Percentiles rank a stretch among this genome's conserved stretches.
Conservation (phyloP, 1,140 invertebrate species). For the Oedothorax gibbosus region DNA sequence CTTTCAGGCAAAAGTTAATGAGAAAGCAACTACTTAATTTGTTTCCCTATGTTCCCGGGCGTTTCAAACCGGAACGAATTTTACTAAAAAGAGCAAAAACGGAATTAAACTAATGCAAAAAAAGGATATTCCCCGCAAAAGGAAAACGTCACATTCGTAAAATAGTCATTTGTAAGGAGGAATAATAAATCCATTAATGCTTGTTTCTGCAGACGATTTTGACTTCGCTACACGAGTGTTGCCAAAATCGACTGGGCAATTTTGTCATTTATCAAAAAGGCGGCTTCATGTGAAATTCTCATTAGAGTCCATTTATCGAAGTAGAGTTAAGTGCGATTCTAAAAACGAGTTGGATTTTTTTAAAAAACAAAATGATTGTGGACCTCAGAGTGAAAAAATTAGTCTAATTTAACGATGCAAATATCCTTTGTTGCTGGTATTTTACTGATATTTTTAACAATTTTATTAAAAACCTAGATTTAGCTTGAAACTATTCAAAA, state of each 20-base stretch:
- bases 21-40: slow-evolving; percentile 45
- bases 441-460: no score
- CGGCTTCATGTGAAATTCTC: slow-evolving; percentile 24
- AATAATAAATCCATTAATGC: slow-evolving; percentile 59
- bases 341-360: neutral
- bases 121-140: slow-evolving; percentile 22
- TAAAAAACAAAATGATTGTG: no score
- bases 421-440: no score
- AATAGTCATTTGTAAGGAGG: slow-evolving; percentile 46
- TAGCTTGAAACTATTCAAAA: no score
- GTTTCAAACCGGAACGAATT: slow-evolving; percentile 12
- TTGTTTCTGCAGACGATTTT: slow-evolving; percentile 39
- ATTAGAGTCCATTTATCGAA: slow-evolving; percentile 28
- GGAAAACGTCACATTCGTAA: slow-evolving; percentile 48
- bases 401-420: no score
- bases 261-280: slow-evolving; percentile 40
- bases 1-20: slow-evolving; percentile 39
- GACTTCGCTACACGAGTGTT: slow-evolving; percentile 28
- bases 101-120: slow-evolving; percentile 16
- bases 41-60: slow-evolving; percentile 26
- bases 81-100: slow-evolving; percentile 10
- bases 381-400: no score
- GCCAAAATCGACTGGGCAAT: slow-evolving; percentile 21
- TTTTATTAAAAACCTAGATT: no score
- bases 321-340: slow-evolving; percentile 1